Percentiles rank a stretch among this genome's conserved stretches.
These are phyloP conservation scores for Chrysocyon brachyurus DNA, from an alignment of 2,797 vertebrate species.

Conservation along the genomic window DNA sequence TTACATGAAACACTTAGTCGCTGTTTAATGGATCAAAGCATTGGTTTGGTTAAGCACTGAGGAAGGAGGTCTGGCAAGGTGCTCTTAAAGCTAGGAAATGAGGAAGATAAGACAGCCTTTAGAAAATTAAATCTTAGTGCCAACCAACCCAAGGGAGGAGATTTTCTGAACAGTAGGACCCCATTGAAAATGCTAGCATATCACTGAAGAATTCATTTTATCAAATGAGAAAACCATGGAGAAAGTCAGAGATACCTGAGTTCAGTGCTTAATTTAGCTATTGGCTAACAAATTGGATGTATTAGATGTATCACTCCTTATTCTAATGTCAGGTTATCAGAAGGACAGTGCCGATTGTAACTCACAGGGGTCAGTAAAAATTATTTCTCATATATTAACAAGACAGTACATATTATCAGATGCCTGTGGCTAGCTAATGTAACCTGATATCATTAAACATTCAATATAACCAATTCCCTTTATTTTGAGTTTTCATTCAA, in stretches of 20 bases:
- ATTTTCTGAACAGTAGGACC: rapidly evolving
- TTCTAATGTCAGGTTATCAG: background rate
- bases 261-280: background rate
- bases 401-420: background rate
- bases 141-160: background rate
- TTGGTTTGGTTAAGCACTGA: background rate
- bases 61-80: background rate
- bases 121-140: background rate
- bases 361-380: background rate
- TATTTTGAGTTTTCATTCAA: background rate
- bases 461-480: background rate
- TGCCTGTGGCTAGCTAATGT: background rate
- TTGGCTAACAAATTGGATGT: background rate
- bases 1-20: background rate
- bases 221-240: background rate
- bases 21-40: background rate
- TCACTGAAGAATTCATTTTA: background rate
- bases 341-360: background rate
- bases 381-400: background rate
- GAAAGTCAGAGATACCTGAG: background rate
- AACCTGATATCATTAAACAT: constrained; percentile 3
- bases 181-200: background rate
- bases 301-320: background rate
- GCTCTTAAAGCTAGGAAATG: background rate
- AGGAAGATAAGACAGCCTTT: background rate